phyloP scores from a whole-genome alignment of 2,113 vertebrate species.

The Lampris megalopsis region DNA sequence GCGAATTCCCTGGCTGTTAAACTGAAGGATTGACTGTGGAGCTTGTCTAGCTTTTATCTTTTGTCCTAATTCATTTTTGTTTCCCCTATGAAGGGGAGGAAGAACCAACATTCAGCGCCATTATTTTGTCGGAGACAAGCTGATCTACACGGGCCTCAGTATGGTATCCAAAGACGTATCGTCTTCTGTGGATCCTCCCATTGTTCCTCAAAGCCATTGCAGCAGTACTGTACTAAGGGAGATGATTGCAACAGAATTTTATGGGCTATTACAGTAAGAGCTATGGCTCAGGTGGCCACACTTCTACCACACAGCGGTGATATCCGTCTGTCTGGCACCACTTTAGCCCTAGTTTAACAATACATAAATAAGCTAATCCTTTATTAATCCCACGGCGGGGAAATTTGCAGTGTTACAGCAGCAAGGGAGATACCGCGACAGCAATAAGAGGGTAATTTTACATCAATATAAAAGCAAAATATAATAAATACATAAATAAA shows the following conservation, averaged over 20 bases:
- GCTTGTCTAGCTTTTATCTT: constrained; percentile 80
- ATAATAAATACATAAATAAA: too few relatives aligned
- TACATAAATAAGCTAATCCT: constrained; percentile 54
- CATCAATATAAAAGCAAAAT: too few relatives aligned
- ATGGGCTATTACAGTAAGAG: constrained; percentile 72
- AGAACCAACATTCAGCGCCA: constrained; percentile 47
- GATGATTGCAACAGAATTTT: constrained; percentile 72
- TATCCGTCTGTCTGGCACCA: constrained; percentile 47
- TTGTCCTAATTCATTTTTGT: constrained; percentile 79
- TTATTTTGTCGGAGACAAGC: constrained; percentile 62
- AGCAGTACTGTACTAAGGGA: constrained; percentile 72
- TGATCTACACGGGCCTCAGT: constrained; percentile 9
- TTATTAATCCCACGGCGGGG: too few relatives aligned
- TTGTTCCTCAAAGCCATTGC: constrained; percentile 70
- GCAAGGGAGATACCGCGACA: too few relatives aligned
- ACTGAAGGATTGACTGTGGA: constrained; percentile 75
- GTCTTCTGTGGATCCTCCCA: constrained; percentile 62
- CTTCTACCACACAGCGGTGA: constrained; percentile 45
- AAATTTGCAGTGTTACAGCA: too few relatives aligned
- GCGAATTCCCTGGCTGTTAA: constrained; percentile 78
- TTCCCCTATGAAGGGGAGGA: constrained; percentile 59
- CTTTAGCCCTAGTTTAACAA: constrained; percentile 44
- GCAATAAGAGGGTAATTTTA: too few relatives aligned
- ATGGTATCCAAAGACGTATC: constrained; percentile 66
- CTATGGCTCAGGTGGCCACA: constrained; percentile 52